These are phyloP conservation scores for Capra hircus DNA, from an alignment of 2,113 vertebrate genomes.

Conservation along the genomic window DNA sequence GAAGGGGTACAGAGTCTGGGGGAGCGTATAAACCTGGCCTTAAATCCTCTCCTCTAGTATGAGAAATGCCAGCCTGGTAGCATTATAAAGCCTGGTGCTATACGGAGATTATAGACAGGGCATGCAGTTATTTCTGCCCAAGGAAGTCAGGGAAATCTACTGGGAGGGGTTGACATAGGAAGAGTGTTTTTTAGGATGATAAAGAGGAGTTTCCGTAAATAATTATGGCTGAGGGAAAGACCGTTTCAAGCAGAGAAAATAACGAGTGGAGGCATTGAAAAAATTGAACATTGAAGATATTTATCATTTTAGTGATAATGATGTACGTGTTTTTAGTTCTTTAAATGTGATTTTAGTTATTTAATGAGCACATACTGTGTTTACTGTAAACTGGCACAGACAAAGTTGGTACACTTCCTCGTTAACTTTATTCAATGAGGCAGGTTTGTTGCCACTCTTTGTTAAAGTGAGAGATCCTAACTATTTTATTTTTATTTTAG, in stretches of 20 bases:
- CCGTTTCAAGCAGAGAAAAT: not conserved
- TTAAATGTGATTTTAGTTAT: not conserved
- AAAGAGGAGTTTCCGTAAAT: not conserved
- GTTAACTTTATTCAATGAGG: not conserved
- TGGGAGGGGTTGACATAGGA: not conserved
- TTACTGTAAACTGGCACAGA: not conserved
- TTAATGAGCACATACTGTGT: not conserved
- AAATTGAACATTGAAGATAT: not conserved
- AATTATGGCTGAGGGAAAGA: not conserved
- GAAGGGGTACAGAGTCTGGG: not conserved
- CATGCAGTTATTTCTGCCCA: not conserved
- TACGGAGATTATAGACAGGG: not conserved
- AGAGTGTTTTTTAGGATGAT: not conserved
- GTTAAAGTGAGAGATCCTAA: constrained; percentile 23
- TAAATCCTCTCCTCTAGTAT: not conserved
- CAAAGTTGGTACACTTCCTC: not conserved
- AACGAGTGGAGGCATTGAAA: not conserved
- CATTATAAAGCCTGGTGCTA: not conserved
- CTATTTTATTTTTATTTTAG: constrained; percentile 77
- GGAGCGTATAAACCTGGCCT: not conserved
- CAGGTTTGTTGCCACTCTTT: not conserved
- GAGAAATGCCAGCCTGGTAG: not conserved
- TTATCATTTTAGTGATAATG: not conserved
- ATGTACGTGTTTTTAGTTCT: not conserved
- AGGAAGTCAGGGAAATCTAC: not conserved